A percentile compares a stretch with the other conserved stretches of the same genome.
Evolutionary conservation across 2,797 vertebrate genomes (phyloP).

Genomic region (Sphenodon punctatus): DNA sequence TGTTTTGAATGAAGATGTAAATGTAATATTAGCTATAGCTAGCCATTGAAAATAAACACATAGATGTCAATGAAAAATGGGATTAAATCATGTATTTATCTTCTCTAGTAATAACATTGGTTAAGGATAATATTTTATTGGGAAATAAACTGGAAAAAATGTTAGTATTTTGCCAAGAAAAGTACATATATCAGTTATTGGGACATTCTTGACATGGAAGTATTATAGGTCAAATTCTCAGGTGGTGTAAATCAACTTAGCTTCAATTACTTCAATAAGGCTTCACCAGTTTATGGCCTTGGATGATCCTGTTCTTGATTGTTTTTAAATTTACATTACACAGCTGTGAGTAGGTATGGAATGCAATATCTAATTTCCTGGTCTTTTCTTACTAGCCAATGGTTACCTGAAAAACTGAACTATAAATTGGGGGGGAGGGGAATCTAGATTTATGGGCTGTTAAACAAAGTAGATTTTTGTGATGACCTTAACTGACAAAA

Average conservation of each 20-base stretch:
- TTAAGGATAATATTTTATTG: not conserved
- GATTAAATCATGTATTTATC: slow-evolving; percentile 4
- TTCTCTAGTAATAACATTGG: not conserved
- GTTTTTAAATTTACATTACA: not conserved
- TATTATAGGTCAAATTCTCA: not conserved
- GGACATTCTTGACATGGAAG: not conserved
- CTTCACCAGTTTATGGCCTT: not conserved
- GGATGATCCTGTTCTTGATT: not conserved
- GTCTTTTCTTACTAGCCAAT: not conserved
- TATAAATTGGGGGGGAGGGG: not conserved
- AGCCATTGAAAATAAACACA: not conserved
- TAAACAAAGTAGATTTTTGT: slow-evolving; percentile 49
- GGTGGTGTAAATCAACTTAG: not conserved
- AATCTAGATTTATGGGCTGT: slow-evolving; percentile 22
- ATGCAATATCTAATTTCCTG: not conserved
- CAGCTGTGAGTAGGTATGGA: not conserved
- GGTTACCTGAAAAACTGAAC: not conserved
- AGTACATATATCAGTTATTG: not conserved
- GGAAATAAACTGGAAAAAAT: not conserved
- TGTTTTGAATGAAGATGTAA: slow-evolving; percentile 28
- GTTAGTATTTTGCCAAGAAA: not conserved
- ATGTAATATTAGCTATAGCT: not conserved
- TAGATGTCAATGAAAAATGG: not conserved
- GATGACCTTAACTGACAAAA: slow-evolving; percentile 49
- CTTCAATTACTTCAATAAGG: not conserved